phyloP scores from a whole-genome alignment of 2,888 invertebrate species.

The Cylindroiulus punctatus region DNA sequence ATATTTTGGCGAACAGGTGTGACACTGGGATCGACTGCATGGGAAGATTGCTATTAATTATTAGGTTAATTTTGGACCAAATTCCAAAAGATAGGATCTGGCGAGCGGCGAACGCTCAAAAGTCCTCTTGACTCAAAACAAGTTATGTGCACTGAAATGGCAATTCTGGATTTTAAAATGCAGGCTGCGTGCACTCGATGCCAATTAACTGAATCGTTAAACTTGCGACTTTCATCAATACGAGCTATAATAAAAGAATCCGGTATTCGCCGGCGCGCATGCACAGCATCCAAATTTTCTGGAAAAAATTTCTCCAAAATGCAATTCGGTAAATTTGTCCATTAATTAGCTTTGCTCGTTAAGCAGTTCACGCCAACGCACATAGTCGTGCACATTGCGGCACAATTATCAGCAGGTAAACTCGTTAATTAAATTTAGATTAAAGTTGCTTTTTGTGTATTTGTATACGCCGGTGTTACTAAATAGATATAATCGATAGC shows the following conservation, averaged over 20 bases:
- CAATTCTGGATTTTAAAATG: constrained; percentile 4
- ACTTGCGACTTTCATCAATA: not conserved
- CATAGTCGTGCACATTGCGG: not conserved
- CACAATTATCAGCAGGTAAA: not conserved
- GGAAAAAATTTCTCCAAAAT: not conserved
- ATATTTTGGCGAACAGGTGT: not conserved
- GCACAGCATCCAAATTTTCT: not conserved
- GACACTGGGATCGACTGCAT: not conserved
- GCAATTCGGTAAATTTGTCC: not conserved
- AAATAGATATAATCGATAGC: no score
- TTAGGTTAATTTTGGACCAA: not conserved
- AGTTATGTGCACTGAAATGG: not conserved
- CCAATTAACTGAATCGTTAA: constrained; percentile 19
- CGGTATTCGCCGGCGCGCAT: not conserved
- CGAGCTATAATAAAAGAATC: not conserved
- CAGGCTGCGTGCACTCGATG: constrained; percentile 2
- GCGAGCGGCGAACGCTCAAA: not conserved
- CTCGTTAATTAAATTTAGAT: not conserved
- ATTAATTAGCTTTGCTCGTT: constrained; percentile 14
- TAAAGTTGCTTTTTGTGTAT: not conserved
- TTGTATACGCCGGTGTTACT: no score
- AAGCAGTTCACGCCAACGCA: not conserved
- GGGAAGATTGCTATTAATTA: not conserved
- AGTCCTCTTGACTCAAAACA: not conserved
- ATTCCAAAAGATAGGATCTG: not conserved